Conservation (phyloP, 2,797 vertebrate species). For the Xyrichtys novacula region DNA sequence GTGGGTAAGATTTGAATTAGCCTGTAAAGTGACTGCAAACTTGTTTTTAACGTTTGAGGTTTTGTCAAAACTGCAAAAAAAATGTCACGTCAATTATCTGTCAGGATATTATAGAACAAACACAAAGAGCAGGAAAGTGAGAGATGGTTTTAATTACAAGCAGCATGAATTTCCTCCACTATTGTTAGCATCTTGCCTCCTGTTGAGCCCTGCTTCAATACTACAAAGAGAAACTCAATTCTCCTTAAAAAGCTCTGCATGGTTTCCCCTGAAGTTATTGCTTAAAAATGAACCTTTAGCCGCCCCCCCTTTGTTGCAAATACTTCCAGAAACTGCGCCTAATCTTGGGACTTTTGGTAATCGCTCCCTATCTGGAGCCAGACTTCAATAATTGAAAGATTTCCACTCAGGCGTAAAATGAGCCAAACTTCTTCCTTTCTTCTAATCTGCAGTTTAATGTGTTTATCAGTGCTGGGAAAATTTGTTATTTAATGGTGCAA, state of each 20-base stretch:
- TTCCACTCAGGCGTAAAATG: neutral
- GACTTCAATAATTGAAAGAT: neutral
- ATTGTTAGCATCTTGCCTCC: neutral
- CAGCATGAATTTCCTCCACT: neutral
- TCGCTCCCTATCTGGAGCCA: neutral
- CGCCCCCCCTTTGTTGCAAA: neutral
- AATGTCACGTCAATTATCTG: too few relatives aligned
- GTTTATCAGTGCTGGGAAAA: neutral
- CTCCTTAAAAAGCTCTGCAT: neutral
- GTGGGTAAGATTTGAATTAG: too few relatives aligned
- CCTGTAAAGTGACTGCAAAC: too few relatives aligned
- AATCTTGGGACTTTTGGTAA: neutral
- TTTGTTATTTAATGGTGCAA: slow-evolving; percentile 6
- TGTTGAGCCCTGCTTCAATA: neutral
- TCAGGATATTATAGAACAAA: too few relatives aligned
- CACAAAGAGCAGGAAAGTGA: neutral
- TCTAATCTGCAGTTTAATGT: slow-evolving; percentile 5
- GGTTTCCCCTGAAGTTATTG: neutral
- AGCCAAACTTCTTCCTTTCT: neutral
- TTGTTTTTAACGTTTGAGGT: too few relatives aligned
- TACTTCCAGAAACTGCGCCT: neutral
- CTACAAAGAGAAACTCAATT: neutral
- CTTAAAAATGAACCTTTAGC: neutral
- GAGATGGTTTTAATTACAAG: neutral
- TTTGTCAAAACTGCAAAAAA: too few relatives aligned